Conservation (phyloP, 2,113 vertebrate species). For the Struthio camelus region DNA sequence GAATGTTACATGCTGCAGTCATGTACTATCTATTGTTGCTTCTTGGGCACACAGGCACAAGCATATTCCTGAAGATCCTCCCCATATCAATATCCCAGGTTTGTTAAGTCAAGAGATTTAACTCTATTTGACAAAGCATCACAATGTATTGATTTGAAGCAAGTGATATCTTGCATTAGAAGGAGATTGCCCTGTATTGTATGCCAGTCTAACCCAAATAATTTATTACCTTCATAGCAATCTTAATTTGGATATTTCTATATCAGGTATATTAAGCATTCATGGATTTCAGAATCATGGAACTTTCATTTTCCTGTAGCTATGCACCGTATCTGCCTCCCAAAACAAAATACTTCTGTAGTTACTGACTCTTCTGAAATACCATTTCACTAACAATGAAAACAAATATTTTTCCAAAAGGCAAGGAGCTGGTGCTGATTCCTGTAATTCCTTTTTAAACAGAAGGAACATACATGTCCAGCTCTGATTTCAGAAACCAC, state of each 20-base stretch:
- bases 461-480: conserved; percentile 18
- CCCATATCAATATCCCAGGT: background rate
- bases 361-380: background rate
- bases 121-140: background rate
- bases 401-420: conserved; percentile 36
- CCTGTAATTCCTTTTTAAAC: conserved; percentile 31
- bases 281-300: background rate
- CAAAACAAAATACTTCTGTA: background rate
- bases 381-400: background rate
- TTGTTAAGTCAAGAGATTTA: background rate
- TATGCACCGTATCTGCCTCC: background rate
- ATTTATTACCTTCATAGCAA: background rate
- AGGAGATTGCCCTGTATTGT: background rate
- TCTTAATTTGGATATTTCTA: background rate
- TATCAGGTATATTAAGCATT: background rate
- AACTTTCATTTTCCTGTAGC: background rate
- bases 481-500: background rate
- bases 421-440: conserved; percentile 27
- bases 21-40: background rate
- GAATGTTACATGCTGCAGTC: background rate
- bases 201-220: background rate
- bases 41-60: background rate
- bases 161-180: background rate
- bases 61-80: background rate
- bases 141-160: background rate